Conservation (phyloP, 1,140 invertebrate species). For the Riptortus pedestris region DNA sequence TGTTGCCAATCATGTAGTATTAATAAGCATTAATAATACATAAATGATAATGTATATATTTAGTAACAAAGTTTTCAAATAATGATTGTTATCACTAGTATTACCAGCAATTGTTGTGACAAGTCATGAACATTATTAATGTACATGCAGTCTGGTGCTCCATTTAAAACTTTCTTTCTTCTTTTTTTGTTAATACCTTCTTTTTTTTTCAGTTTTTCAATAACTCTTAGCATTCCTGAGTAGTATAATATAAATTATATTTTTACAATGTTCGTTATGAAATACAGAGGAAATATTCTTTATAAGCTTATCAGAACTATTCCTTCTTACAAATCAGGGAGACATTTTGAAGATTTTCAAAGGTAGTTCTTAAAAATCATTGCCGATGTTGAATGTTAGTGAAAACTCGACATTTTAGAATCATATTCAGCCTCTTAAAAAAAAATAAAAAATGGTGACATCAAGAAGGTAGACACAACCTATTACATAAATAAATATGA, state of each 20-base stretch:
- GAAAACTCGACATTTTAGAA: too few relatives aligned
- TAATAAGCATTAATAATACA: constrained; percentile 22
- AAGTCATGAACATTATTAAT: not conserved
- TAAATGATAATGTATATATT: not conserved
- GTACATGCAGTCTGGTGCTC: not conserved
- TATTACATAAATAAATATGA: too few relatives aligned
- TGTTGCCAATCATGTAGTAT: constrained; percentile 67
- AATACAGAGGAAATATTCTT: too few relatives aligned
- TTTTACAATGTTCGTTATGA: too few relatives aligned
- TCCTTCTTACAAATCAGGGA: too few relatives aligned
- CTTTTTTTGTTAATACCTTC: not conserved
- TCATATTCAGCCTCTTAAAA: too few relatives aligned
- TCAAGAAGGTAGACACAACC: too few relatives aligned
- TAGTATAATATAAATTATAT: not conserved
- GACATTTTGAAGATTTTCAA: too few relatives aligned
- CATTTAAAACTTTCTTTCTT: not conserved
- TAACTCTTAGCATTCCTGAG: not conserved
- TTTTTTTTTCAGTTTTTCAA: not conserved
- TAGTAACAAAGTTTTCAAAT: not conserved
- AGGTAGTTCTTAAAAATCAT: too few relatives aligned
- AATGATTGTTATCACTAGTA: not conserved
- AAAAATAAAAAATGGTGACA: too few relatives aligned
- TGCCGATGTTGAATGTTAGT: too few relatives aligned
- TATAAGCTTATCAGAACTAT: too few relatives aligned
- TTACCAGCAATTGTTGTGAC: not conserved